Base-by-base conservation (phyloP, 2,797 vertebrate species). In the Melopsittacus undulatus region DNA sequence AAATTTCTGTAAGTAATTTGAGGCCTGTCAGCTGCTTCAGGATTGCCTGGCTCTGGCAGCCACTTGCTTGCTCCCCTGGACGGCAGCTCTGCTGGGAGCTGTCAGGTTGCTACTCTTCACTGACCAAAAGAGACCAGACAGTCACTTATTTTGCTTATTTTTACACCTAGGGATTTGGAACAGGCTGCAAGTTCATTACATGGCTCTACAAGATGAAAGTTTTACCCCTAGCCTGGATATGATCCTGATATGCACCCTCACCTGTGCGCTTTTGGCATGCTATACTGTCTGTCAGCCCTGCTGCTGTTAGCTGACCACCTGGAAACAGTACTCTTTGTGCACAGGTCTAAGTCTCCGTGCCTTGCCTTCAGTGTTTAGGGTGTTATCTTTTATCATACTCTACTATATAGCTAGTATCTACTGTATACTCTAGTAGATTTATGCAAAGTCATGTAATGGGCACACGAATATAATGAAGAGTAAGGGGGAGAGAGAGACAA, bases 251-350 rank as follows among this genome's bases (percentile, higher is more conserved):
- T 68, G 17, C 19, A 30, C 4, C 4, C 18, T 62, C 11, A 69
- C 3, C 5, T 38, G 12, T 10, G 6, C 0, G 2, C 19, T 24
- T 32, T 20, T 1, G 1, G 8, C 4, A 13, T 17, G 34, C 1
- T 32, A 38, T 34, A 48, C 3, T 52, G 29, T 16, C 64, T 7
- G 23, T 86, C 24, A 29, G 32, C 30, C 16, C 26, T 30, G 26
- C 23, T 86, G 32, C 17, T 52, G 11, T 14, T 68, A 46, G 21
- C 19, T 87, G 14, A 27, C 16, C 11, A 22, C 24, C 24, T 70
- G 17, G 40, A 82, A 72, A 22, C 21, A 52, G 2, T 8, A 70
- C 1, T 6, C 5, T 24, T 29, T 34, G 22, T 7, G 13, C 3
- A 4, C 5, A 38, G 23, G 27, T 45, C 21, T 66, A 61, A 72